These are phyloP conservation scores for Gila orcuttii DNA, from an alignment of 2,113 vertebrate species.

Conservation along the genomic window DNA sequence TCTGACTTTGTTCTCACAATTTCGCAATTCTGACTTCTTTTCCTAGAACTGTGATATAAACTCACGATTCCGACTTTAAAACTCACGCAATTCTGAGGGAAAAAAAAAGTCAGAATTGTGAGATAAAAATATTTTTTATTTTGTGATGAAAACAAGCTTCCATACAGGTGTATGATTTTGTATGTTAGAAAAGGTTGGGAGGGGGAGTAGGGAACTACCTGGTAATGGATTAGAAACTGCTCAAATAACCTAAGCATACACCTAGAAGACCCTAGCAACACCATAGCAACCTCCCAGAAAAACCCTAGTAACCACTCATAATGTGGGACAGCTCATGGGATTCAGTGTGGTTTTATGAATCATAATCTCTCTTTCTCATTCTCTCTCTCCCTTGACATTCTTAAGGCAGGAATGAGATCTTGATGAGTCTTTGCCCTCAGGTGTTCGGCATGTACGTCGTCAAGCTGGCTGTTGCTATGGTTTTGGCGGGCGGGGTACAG, in stretches of 20 bases:
- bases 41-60: no score
- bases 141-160: no score
- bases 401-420: conserved; percentile 90
- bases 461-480: conserved; percentile 93
- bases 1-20: no score
- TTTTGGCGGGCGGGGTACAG: conserved; percentile 93
- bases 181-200: background rate
- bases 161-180: background rate
- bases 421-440: conserved; percentile 94
- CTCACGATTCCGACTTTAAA: no score
- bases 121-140: no score
- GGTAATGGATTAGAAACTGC: background rate
- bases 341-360: background rate
- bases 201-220: background rate
- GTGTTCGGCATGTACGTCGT: conserved; percentile 95
- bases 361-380: background rate
- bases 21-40: no score
- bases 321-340: background rate
- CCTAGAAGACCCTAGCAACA: background rate
- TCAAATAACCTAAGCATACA: background rate
- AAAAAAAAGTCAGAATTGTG: no score
- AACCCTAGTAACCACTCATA: background rate
- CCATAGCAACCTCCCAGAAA: background rate
- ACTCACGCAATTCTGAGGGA: no score
- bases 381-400: conserved; percentile 23